phyloP scores from a whole-genome alignment of 1,140 invertebrate species.

The Achroia grisella region DNA sequence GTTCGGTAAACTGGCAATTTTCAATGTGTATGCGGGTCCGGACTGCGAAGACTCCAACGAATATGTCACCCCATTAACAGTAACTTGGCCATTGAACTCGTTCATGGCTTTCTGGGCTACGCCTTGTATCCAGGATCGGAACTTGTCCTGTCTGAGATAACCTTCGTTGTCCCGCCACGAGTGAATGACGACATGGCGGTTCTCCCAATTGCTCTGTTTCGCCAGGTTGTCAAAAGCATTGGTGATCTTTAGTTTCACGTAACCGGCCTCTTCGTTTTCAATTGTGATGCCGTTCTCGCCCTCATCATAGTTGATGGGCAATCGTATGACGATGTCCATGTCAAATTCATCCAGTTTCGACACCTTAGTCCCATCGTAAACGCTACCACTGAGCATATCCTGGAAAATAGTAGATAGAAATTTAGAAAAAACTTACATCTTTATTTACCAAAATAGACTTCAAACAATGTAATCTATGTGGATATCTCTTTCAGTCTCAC shows the following conservation, averaged over 20 bases:
- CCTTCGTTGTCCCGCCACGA: conserved; percentile 44
- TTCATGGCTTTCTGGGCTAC: conserved; percentile 42
- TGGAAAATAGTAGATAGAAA: too few species aligned
- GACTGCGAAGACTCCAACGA: conserved; percentile 46
- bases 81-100: conserved; percentile 24
- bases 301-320: conserved; percentile 53
- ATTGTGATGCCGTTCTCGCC: conserved; percentile 42
- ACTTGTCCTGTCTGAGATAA: conserved; percentile 61
- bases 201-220: conserved; percentile 49
- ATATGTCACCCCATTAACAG: conserved; percentile 35
- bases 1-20: conserved; percentile 21
- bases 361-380: conserved; percentile 71
- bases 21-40: conserved; percentile 69
- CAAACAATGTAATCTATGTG: too few species aligned
- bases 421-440: too few species aligned
- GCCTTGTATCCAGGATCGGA: conserved; percentile 59
- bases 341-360: conserved; percentile 73
- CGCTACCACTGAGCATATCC: conserved; percentile 71
- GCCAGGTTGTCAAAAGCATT: conserved; percentile 43
- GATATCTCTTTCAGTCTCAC: too few species aligned
- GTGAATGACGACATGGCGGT: conserved; percentile 37
- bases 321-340: conserved; percentile 67
- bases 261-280: conserved; percentile 40
- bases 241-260: conserved; percentile 38
- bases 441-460: too few species aligned